Conservation (phyloP, 2,888 invertebrate genomes). For the Drosophila seclusa region DNA sequence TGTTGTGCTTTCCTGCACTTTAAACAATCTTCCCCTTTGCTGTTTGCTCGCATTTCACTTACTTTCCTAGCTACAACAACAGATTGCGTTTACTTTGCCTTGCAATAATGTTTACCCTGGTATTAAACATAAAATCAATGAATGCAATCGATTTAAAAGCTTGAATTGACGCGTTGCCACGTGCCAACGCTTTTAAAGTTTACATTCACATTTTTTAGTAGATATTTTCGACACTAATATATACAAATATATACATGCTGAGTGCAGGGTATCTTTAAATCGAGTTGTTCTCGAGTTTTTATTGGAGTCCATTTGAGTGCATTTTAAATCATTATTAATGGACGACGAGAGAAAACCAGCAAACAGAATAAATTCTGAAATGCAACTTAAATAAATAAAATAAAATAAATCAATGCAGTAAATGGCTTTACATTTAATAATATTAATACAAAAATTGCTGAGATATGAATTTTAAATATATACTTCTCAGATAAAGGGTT, state of each 20-base stretch:
- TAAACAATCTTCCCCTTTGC: conserved; percentile 43
- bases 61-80: conserved; percentile 38
- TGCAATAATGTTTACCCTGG: conserved; percentile 43
- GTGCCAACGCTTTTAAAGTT: background rate
- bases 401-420: conserved; percentile 29
- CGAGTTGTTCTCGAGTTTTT: background rate
- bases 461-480: background rate
- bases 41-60: conserved; percentile 1
- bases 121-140: conserved; percentile 55
- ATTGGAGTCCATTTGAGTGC: conserved; percentile 33
- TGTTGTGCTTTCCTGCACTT: conserved; percentile 42
- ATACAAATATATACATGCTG: background rate
- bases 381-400: conserved; percentile 37
- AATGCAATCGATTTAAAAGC: conserved; percentile 62
- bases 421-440: conserved; percentile 23
- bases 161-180: background rate
- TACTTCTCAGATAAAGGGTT: background rate
- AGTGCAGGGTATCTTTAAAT: background rate
- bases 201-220: background rate
- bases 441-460: background rate
- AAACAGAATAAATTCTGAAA: conserved; percentile 48
- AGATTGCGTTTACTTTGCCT: conserved; percentile 56
- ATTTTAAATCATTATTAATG: conserved; percentile 66
- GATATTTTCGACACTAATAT: background rate
- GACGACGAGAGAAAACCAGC: conserved; percentile 28